These are phyloP conservation scores for Aplysina aerophoba DNA, from an alignment of 37 sponge, comb jelly and placozoan genomes.

Conservation along the genomic window DNA sequence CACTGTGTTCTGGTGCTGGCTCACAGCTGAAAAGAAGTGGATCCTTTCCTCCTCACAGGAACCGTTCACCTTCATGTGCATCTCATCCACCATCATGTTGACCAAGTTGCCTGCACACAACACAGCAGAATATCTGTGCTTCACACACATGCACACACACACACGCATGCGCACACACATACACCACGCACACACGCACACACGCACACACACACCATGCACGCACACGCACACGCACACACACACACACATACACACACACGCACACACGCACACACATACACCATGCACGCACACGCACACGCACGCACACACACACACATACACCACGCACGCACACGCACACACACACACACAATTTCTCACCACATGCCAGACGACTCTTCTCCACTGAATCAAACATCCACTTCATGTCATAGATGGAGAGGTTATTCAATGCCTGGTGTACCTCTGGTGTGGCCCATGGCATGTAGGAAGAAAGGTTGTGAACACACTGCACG, in stretches of 20 bases:
- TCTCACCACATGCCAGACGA: slow-evolving; percentile 29
- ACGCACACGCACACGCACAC: neutral
- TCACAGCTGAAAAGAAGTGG: slow-evolving; percentile 22
- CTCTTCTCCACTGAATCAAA: slow-evolving; percentile 54
- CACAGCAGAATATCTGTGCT: neutral
- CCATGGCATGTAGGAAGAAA: slow-evolving; percentile 19
- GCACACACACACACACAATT: neutral
- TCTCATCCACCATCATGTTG: slow-evolving; percentile 14
- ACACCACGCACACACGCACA: slow-evolving; percentile 44
- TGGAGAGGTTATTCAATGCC: slow-evolving; percentile 30
- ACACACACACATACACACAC: slow-evolving; percentile 33
- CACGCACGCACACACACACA: slow-evolving; percentile 6
- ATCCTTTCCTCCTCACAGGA: neutral
- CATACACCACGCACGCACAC: neutral
- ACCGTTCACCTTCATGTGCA: neutral
- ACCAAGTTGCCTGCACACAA: neutral
- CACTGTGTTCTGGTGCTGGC: too few species aligned
- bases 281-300: neutral
- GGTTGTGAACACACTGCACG: slow-evolving; percentile 32
- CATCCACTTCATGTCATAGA: slow-evolving; percentile 36
- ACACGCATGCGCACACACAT: too few species aligned
- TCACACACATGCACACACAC: neutral
- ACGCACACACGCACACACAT: slow-evolving; percentile 38
- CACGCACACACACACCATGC: neutral
- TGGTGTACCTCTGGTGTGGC: neutral